These are phyloP conservation scores for Argentina silus DNA, from an alignment of 2,797 vertebrate species.

Conservation along the genomic window DNA sequence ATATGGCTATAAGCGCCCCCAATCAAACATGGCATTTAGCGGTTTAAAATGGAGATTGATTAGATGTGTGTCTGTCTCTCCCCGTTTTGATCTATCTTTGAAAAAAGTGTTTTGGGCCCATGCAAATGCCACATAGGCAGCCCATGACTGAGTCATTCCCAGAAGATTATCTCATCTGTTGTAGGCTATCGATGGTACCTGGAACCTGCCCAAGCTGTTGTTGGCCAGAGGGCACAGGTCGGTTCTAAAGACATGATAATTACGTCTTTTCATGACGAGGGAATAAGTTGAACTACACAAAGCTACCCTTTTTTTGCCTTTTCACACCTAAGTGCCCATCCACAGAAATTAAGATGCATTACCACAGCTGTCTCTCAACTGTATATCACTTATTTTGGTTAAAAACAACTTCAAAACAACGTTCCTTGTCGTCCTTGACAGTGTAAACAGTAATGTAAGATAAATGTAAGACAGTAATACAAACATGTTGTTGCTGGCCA, in stretches of 20 bases:
- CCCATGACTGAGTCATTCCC: neutral
- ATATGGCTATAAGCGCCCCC: no score
- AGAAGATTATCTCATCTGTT: neutral
- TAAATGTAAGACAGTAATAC: no score
- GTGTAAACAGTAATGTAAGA: no score
- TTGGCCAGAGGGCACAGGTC: neutral
- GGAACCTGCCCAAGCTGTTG: conserved; percentile 43
- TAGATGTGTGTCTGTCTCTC: no score
- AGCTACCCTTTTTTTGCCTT: conserved; percentile 31
- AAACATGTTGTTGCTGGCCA: neutral
- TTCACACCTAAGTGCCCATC: conserved; percentile 66
- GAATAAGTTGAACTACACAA: no score
- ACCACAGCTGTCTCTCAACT: conserved; percentile 40
- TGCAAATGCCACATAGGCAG: no score
- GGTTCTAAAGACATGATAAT: neutral
- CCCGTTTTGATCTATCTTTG: no score
- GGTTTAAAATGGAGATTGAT: no score
- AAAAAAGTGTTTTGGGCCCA: no score
- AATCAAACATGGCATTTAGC: no score
- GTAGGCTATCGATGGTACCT: neutral
- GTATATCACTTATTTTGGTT: conserved; percentile 5
- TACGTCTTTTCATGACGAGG: conserved; percentile 13
- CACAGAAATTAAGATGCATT: conserved; percentile 74
- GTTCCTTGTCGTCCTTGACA: no score
- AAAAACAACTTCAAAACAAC: no score